phyloP scores from a whole-genome alignment of 1,140 invertebrate species.

The Dinothrombium tinctorium region DNA sequence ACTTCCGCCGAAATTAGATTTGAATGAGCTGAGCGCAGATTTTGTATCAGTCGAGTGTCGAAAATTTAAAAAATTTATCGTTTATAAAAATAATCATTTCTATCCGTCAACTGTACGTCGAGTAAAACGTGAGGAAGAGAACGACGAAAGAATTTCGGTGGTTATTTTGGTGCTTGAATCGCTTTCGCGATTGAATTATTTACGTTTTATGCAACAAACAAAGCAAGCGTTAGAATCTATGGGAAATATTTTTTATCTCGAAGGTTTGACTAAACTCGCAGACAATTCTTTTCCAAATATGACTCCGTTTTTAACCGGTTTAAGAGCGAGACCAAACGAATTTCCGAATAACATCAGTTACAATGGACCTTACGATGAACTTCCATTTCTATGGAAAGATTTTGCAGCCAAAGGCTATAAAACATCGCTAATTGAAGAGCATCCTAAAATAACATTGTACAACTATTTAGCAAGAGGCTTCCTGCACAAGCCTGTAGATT shows the following conservation, averaged over 20 bases:
- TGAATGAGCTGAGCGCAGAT: not conserved
- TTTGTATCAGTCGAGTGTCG: not conserved
- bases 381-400: conserved; percentile 18
- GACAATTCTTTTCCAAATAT: conserved; percentile 25
- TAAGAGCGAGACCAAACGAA: too few relatives aligned
- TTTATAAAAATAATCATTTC: not conserved
- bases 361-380: conserved; percentile 4
- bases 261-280: conserved; percentile 22
- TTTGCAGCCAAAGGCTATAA: conserved; percentile 37
- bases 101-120: not conserved
- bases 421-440: conserved; percentile 55
- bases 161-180: conserved; percentile 10
- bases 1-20: not conserved
- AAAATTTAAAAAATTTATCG: too few relatives aligned
- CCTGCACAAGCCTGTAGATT: conserved; percentile 45
- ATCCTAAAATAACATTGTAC: conserved; percentile 42
- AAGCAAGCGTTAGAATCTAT: not conserved
- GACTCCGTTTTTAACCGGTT: conserved; percentile 21
- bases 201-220: conserved; percentile 8
- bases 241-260: conserved; percentile 17
- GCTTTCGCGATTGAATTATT: conserved; percentile 7
- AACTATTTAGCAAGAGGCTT: conserved; percentile 45
- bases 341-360: too few relatives aligned
- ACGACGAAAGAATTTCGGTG: conserved; percentile 1
- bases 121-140: not conserved